Base-by-base conservation (phyloP, 2,113 vertebrate genomes). In the Cebidichthys violaceus region DNA sequence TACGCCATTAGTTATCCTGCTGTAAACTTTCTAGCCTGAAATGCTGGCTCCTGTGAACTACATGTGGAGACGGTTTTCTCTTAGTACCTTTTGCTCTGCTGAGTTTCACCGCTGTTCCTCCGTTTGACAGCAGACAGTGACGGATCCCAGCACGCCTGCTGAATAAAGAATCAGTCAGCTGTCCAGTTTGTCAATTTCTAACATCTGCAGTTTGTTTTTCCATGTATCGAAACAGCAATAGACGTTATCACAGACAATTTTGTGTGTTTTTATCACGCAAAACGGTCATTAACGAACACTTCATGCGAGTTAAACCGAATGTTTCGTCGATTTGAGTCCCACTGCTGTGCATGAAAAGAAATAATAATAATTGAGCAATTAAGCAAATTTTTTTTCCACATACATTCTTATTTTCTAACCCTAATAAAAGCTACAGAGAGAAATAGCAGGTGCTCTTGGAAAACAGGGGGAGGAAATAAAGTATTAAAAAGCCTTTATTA, bases 1-100 rank as follows among this genome's bases (percentile, higher is more conserved):
- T 24, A 29, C 7, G 24, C 60, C 74, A 75, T 81, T 67, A 82
- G 20, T 73, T 88, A 77, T 74, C 76, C 57, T 29, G 54, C 66
- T 47, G 43, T 29, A 61, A 35, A 52, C 67, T 17, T 59, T 68
- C 35, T 54, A 13, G 35, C 17, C 74, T 54, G 62, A 78, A 82
- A 61, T 43, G 24, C 4, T 2, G 15, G 4, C 11, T 20, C 29
- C 9, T 65, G 45, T 66, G 14, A 72, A 52, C 43, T 41, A 60
- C 57, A 81, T 31, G 13, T 27, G 27, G n/a, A 39, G 47, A 74
- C 14, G 70, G 24, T 27, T 64, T 73, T 83, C 33, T 69, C 22
- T 64, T 61, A 66, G 70, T 68, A 17, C 15, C 45, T 33, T 66
- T 80, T 7, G 0, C 14, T 55, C 52, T 15, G 55, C n/a, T 71